Conservation (phyloP, 2,113 vertebrate species). For the Dromas ardeola region DNA sequence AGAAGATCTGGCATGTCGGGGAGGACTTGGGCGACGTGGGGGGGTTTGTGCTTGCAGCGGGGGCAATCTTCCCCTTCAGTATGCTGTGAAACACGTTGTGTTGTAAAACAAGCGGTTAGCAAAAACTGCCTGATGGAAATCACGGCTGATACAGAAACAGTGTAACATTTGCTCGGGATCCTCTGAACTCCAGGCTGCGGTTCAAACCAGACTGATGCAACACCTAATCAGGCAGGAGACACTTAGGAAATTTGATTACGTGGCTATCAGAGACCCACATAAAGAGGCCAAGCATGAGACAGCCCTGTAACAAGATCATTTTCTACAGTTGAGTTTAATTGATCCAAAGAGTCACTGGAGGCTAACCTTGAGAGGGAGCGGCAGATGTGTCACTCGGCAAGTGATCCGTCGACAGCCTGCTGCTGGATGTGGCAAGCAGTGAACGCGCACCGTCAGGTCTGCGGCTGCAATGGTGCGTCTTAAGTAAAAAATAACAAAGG, state of each 20-base stretch:
- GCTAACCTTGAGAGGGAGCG: neutral
- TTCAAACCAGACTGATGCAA: slow-evolving; percentile 16
- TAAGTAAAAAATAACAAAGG: neutral
- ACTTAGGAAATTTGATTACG: neutral
- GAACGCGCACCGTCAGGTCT: accelerated
- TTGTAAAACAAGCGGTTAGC: neutral
- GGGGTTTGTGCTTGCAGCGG: neutral
- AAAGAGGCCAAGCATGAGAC: neutral
- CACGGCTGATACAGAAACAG: neutral
- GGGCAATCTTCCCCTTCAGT: neutral
- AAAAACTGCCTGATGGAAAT: neutral
- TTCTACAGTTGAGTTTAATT: neutral
- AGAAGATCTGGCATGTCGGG: neutral
- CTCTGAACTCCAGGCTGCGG: neutral
- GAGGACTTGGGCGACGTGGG: neutral
- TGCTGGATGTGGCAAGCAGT: neutral
- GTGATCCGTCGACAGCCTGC: neutral
- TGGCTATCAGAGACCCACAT: neutral
- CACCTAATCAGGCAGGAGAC: neutral
- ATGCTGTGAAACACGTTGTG: neutral
- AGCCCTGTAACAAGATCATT: neutral
- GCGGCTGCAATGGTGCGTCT: neutral
- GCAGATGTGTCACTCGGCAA: neutral
- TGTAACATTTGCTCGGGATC: neutral
- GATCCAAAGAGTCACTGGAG: neutral